Evolutionary conservation across 1,140 invertebrate species (phyloP), one percentile per base, ranked within the genome.

Genomic region (Probaryconus sp.): DNA sequence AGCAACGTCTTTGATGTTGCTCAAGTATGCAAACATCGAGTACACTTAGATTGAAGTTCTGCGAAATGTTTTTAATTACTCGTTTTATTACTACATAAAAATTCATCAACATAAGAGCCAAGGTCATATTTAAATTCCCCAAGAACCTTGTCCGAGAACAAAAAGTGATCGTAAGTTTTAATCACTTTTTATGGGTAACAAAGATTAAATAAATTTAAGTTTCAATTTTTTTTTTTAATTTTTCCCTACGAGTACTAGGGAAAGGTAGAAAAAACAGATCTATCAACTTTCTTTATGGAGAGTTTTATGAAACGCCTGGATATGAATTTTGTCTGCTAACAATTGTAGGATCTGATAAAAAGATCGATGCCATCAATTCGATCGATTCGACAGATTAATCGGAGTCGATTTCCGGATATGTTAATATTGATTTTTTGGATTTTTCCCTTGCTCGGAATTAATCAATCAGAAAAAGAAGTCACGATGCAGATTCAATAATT

Each of bases 401-500:
- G 31, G 14, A 9, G 20, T 17, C 48, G 16, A 64, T 67, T 47
- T 48, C 21, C 50, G 55, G 40, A 37, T 47, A 45, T 56, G 47
- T 55, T 47, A 45, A 69, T 53, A 35, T 43, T 61, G 61, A 30
- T 63, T 64, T 50, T 51, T 11, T 45, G 24, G 24, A 56, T 14
- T 55, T 50, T 60, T 37, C 42, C 11, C 37, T 43, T 28, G 18
- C 7, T 50, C 9, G 37, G 33, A 55, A 63, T 70, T 63, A 61
- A 58, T 71, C 64, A 51, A 18, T 35, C 14, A 33, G 18, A 28
- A 68, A 50, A 58, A 42, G 50, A 28, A 51, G 26, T n/a, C 30
- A 20, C 16, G 20, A 64, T 72, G 58, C 55, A 65, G 61, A 65
- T 65, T 64, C 48, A 65, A 73, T 65, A 73, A 73, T 73, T 73